Evolutionary conservation across 2,797 vertebrate genomes (phyloP).

Genomic region (Urocyon cinereoargenteus): DNA sequence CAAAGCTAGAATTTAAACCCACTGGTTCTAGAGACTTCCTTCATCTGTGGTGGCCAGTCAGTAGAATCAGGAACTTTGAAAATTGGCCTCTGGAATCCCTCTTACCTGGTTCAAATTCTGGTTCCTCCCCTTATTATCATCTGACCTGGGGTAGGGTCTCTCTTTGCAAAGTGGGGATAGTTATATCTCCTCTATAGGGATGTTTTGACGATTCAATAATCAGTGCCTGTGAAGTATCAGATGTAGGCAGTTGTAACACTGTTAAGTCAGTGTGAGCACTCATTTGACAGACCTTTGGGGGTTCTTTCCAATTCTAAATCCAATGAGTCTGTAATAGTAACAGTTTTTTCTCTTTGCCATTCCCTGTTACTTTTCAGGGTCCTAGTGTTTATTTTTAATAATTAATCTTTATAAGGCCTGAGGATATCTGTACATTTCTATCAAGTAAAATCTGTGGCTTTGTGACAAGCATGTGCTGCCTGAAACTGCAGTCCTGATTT

Average conservation of each 20-base stretch:
- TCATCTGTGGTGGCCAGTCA: background rate
- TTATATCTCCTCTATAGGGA: background rate
- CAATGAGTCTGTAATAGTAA: background rate
- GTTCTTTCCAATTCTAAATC: conserved; percentile 1
- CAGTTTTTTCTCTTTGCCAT: background rate
- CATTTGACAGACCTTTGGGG: background rate
- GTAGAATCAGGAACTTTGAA: background rate
- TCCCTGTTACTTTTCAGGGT: background rate
- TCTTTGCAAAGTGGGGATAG: background rate
- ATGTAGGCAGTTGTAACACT: background rate
- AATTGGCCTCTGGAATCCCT: background rate
- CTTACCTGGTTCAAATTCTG: background rate
- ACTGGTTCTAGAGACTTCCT: background rate
- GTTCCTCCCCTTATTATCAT: background rate
- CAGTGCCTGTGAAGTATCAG: background rate
- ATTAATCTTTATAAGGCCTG: background rate
- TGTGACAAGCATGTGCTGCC: background rate
- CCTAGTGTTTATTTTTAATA: conserved; percentile 2
- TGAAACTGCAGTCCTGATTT: background rate
- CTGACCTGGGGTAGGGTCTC: background rate
- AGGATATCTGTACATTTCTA: background rate
- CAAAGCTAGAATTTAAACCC: background rate
- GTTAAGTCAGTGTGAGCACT: background rate
- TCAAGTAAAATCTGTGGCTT: background rate
- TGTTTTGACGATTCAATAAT: background rate